phyloP scores from a whole-genome alignment of 2,113 vertebrate species.

The Patagioenas fasciata region DNA sequence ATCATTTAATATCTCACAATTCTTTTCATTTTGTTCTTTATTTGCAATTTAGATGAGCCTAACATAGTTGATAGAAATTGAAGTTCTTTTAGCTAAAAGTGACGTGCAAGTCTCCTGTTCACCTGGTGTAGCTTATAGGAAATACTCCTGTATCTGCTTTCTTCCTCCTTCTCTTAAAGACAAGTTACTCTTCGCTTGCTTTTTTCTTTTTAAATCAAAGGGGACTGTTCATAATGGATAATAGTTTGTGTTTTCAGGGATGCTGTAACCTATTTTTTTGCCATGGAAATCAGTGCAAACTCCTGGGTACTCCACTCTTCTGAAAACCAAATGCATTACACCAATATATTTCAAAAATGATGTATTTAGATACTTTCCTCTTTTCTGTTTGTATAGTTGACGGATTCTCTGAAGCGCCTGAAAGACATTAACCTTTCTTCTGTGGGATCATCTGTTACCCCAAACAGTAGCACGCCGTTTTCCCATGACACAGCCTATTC shows the following conservation, averaged over 20 bases:
- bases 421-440: constrained; percentile 83
- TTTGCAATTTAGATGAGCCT: background rate
- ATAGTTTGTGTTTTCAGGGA: background rate
- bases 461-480: constrained; percentile 89
- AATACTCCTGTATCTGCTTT: background rate
- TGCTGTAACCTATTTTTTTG: background rate
- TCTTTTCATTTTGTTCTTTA: background rate
- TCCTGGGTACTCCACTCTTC: background rate
- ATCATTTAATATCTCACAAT: background rate
- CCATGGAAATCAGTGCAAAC: background rate
- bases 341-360: background rate
- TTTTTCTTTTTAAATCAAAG: background rate
- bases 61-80: background rate
- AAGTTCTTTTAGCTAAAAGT: background rate
- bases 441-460: constrained; percentile 79
- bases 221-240: background rate
- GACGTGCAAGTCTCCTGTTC: background rate
- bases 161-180: background rate
- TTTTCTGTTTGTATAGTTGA: constrained; percentile 53
- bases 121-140: background rate
- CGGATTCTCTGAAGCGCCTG: constrained; percentile 83
- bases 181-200: background rate
- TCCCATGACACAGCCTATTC: constrained; percentile 95
- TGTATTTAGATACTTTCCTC: constrained; percentile 24
- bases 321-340: background rate